phyloP scores from a whole-genome alignment of 1,140 invertebrate genomes.

The Cryptotermes secundus region DNA sequence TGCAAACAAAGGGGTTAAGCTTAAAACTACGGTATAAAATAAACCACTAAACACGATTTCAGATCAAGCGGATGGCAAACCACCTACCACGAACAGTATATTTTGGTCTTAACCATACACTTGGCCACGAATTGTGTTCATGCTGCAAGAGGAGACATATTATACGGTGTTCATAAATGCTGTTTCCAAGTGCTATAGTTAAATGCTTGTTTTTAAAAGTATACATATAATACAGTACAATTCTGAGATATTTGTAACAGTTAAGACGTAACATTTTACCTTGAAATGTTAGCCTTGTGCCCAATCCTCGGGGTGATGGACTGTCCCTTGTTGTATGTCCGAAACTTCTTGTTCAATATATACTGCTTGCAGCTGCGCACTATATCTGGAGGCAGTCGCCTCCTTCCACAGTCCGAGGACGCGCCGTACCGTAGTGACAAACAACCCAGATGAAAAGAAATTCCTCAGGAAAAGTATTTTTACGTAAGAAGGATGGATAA shows the following conservation, averaged over 20 bases:
- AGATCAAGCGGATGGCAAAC: not conserved
- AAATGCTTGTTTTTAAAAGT: not conserved
- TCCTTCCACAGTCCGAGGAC: no score
- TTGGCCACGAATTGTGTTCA: constrained; percentile 10
- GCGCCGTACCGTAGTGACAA: no score
- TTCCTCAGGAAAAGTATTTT: no score
- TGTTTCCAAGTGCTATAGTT: not conserved
- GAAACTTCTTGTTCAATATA: no score
- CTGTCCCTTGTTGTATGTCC: no score
- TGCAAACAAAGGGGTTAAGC: constrained; percentile 18
- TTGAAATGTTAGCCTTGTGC: no score
- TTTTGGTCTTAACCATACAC: constrained; percentile 6
- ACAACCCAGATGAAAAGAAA: no score
- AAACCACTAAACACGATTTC: not conserved
- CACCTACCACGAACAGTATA: constrained; percentile 4
- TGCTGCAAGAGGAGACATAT: not conserved
- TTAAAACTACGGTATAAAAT: constrained; percentile 4
- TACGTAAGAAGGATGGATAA: no score
- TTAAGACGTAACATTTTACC: no score
- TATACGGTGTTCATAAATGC: not conserved
- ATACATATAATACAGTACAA: not conserved
- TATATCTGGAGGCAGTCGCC: no score
- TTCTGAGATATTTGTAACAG: not conserved
- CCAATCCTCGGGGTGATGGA: no score
- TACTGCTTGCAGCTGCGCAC: no score